Evolutionary conservation across 2,888 invertebrate species (phyloP).

Genomic region (Trissoscelio sp.): DNA sequence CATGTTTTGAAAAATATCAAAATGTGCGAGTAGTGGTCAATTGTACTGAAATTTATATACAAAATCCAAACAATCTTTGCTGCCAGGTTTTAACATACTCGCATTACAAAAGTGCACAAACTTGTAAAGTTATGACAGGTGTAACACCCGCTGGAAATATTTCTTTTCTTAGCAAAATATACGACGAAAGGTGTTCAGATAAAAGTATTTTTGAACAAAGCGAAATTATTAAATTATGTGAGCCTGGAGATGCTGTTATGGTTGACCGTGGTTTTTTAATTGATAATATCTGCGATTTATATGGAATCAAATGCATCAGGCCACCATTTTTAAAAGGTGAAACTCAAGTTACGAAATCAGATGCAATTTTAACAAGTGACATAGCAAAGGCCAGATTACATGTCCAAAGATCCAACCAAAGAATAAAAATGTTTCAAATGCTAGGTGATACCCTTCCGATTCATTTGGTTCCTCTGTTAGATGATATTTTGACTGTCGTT

Average conservation of each 20-base stretch:
- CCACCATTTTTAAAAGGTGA: slow-evolving; percentile 62
- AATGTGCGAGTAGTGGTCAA: too few species aligned
- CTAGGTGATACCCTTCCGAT: slow-evolving; percentile 31
- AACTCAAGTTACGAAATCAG: slow-evolving; percentile 63
- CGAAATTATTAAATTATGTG: neutral
- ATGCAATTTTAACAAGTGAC: slow-evolving; percentile 29
- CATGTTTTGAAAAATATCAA: slow-evolving; percentile 68
- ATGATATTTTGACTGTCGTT: slow-evolving; percentile 45
- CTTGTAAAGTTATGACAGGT: too few species aligned
- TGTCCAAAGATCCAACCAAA: slow-evolving; percentile 65
- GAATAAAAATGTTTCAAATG: slow-evolving; percentile 18
- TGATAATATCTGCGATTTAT: neutral
- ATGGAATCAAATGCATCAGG: slow-evolving; percentile 43
- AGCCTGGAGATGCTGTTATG: neutral
- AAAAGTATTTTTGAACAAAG: neutral
- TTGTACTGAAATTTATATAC: neutral
- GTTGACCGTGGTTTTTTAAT: neutral
- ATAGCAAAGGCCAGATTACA: slow-evolving; percentile 69
- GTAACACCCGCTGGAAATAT: neutral
- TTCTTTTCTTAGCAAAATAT: neutral
- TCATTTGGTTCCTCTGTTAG: slow-evolving; percentile 28
- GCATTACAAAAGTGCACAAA: neutral
- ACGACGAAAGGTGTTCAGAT: neutral
- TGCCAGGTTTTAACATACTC: neutral
- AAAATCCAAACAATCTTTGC: neutral